A percentile compares a stretch with the other conserved stretches of the same genome.
phyloP scores from a whole-genome alignment of 2,113 vertebrate species.

The Hippocampus barbouri region DNA sequence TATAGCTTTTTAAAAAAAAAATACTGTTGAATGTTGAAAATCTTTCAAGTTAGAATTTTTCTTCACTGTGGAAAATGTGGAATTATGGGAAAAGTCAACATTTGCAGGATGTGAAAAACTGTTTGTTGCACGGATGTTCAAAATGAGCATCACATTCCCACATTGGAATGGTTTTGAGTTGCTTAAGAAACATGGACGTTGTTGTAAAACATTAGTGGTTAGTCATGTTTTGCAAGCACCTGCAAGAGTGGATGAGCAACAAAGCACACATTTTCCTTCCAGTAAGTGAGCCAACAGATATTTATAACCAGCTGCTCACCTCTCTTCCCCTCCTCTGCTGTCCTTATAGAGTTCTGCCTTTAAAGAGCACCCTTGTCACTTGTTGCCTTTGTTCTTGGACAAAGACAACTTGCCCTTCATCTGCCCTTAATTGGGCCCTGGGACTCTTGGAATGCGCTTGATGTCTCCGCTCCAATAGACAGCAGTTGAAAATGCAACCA shows the following conservation, averaged over 20 bases:
- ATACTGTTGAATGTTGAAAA: too few relatives aligned
- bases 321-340: conserved; percentile 41
- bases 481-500: conserved; percentile 46
- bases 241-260: conserved; percentile 72
- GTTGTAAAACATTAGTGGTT: not conserved
- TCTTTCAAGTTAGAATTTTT: not conserved
- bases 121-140: not conserved
- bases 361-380: conserved; percentile 77
- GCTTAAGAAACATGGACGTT: not conserved
- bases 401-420: conserved; percentile 75
- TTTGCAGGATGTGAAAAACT: not conserved
- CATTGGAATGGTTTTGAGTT: not conserved
- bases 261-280: conserved; percentile 74
- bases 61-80: not conserved
- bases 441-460: conserved; percentile 74
- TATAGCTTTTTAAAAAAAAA: not conserved
- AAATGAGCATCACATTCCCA: not conserved
- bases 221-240: conserved; percentile 67
- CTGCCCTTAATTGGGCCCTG: conserved; percentile 72
- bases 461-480: conserved; percentile 66
- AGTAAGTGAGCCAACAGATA: conserved; percentile 78
- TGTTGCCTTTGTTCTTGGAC: conserved; percentile 77
- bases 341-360: conserved; percentile 58
- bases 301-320: conserved; percentile 78
- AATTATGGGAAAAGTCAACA: not conserved